phyloP scores from a whole-genome alignment of 2,797 vertebrate species.

The Sebastes diploproa region DNA sequence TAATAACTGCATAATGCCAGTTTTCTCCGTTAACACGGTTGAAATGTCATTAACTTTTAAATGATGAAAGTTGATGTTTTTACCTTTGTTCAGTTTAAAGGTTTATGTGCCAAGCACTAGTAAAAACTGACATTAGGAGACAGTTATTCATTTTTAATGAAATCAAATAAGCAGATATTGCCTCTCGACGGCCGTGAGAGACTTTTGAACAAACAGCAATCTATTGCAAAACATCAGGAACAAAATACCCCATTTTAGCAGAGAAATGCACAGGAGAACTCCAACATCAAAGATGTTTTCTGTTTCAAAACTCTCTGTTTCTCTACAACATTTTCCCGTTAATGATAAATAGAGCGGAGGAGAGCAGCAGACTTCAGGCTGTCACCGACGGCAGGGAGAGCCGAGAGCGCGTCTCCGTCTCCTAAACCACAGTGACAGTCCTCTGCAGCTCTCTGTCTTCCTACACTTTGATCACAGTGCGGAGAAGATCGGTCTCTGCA shows the following conservation, averaged over 20 bases:
- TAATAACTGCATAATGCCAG: background rate
- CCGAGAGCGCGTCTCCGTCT: background rate
- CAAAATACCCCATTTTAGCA: background rate
- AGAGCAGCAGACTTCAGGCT: background rate
- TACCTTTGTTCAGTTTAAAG: background rate
- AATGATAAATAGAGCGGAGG: constrained; percentile 3
- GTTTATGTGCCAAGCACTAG: background rate
- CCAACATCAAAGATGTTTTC: constrained; percentile 3
- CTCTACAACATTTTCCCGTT: background rate
- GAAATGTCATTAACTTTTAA: background rate
- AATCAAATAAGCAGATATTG: background rate
- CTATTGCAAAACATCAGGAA: background rate
- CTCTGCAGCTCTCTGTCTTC: constrained; percentile 18
- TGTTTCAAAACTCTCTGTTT: background rate
- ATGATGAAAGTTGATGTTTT: background rate
- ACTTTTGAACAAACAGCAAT: background rate
- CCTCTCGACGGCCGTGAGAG: background rate
- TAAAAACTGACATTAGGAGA: background rate
- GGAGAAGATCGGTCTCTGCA: constrained; percentile 11
- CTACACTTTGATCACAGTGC: constrained; percentile 47
- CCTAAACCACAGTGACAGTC: constrained; percentile 33
- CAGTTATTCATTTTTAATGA: background rate
- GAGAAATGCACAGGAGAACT: background rate
- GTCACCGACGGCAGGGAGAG: constrained; percentile 5
- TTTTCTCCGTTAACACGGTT: background rate